Conservation (phyloP, 2,797 vertebrate genomes). For the Phaenicophaeus curvirostris region DNA sequence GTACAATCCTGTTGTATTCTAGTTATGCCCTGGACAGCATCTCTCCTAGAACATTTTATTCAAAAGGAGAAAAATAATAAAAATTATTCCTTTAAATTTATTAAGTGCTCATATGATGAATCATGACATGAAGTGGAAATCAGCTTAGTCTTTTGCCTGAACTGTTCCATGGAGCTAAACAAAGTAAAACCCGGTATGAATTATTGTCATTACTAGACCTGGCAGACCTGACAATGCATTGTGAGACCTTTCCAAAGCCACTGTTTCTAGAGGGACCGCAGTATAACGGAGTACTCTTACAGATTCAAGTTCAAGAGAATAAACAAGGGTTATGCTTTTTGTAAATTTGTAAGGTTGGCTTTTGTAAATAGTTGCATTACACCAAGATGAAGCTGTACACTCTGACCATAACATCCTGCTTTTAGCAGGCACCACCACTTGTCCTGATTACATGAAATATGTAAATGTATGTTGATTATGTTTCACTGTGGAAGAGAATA, state of each 20-base stretch:
- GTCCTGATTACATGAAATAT: slow-evolving; percentile 71
- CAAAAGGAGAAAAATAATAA: neutral
- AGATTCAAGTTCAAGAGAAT: neutral
- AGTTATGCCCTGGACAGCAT: neutral
- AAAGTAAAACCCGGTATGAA: neutral
- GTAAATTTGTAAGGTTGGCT: neutral
- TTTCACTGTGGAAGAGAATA: slow-evolving; percentile 43
- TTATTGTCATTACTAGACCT: neutral
- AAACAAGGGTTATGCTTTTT: neutral
- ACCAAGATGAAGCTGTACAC: neutral
- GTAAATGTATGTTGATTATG: slow-evolving; percentile 74
- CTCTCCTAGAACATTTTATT: neutral
- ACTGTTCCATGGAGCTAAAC: neutral
- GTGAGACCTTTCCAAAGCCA: neutral
- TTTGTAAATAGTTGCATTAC: neutral
- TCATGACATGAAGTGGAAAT: neutral
- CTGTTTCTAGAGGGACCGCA: neutral
- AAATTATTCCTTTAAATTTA: neutral
- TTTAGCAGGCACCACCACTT: neutral
- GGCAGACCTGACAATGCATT: neutral
- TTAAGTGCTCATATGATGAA: neutral
- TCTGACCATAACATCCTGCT: neutral
- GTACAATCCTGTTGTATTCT: neutral
- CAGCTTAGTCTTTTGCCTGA: neutral
- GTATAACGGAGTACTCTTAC: neutral